Percentiles rank a stretch among this genome's conserved stretches.
These are phyloP conservation scores for Knipowitschia caucasica DNA, from an alignment of 2,797 vertebrate genomes.

Conservation along the genomic window DNA sequence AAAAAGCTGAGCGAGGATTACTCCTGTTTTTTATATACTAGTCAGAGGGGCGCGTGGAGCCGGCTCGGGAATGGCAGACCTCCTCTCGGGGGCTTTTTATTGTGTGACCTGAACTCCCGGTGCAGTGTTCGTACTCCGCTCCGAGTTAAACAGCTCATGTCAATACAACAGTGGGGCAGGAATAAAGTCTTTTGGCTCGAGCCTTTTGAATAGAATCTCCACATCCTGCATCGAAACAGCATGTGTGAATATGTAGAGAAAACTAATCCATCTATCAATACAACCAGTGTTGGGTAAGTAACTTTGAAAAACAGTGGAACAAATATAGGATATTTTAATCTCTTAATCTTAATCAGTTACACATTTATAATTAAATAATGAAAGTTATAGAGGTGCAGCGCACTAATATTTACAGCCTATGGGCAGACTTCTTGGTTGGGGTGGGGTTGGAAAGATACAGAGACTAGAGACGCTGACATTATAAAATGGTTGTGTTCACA, in stretches of 20 bases:
- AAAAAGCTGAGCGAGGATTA: conserved; percentile 29
- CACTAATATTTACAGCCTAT: no score
- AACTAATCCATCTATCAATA: background rate
- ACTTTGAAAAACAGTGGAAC: no score
- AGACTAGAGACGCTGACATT: no score
- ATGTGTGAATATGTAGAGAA: background rate
- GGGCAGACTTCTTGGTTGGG: no score
- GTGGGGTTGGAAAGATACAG: no score
- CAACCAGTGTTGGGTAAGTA: no score
- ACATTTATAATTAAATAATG: no score
- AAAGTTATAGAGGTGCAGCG: no score
- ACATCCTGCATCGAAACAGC: background rate
- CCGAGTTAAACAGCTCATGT: background rate
- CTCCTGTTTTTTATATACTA: conserved; percentile 28
- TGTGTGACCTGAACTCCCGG: background rate
- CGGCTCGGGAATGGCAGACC: background rate
- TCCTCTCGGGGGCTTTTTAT: conserved; percentile 11
- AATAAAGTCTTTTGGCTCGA: background rate
- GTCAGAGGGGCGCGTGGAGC: conserved; percentile 10
- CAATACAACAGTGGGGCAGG: background rate
- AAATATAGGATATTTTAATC: no score
- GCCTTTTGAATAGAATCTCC: background rate
- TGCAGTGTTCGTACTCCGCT: background rate
- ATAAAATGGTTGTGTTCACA: no score
- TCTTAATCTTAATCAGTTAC: no score